A percentile compares a stretch with the other conserved stretches of the same genome.
phyloP scores from a whole-genome alignment of 23 tunicate genomes.

The Pegea sp. region DNA sequence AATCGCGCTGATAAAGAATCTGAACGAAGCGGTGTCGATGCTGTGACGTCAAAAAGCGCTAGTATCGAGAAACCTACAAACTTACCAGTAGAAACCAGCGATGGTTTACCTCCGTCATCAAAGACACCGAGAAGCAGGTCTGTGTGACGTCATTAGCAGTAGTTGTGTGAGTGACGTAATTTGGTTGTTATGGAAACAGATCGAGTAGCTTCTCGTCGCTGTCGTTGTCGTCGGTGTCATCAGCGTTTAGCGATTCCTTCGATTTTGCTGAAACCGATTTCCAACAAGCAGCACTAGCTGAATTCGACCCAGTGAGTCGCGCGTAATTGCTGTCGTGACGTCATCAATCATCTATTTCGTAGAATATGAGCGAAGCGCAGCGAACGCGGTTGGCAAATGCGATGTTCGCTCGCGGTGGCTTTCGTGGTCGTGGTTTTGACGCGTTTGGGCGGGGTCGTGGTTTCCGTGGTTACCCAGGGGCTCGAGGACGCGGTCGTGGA shows the following conservation, averaged over 20 bases:
- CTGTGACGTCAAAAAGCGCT: constrained; percentile 1
- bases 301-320: constrained; percentile 2
- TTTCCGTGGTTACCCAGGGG: constrained; percentile 44
- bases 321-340: too few relatives aligned
- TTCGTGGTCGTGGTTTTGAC: constrained; percentile 35
- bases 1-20: constrained; percentile 1
- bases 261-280: constrained; percentile 53
- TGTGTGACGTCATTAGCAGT: background rate
- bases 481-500: constrained; percentile 17
- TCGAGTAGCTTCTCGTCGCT: constrained; percentile 58
- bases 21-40: constrained; percentile 1
- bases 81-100: background rate
- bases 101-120: background rate
- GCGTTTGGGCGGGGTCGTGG: constrained; percentile 42
- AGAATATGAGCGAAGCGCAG: too few relatives aligned
- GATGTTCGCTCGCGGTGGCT: constrained; percentile 7
- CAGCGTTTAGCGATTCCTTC: constrained; percentile 71
- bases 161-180: too few relatives aligned
- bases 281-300: constrained; percentile 7
- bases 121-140: constrained; percentile 1
- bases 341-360: too few relatives aligned
- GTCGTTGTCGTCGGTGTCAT: constrained; percentile 39
- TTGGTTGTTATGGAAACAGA: too few relatives aligned
- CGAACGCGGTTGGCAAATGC: background rate
- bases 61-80: constrained; percentile 3